These are phyloP conservation scores for Hoplodrina ambigua DNA, from an alignment of 2,888 invertebrate genomes.

Conservation along the genomic window DNA sequence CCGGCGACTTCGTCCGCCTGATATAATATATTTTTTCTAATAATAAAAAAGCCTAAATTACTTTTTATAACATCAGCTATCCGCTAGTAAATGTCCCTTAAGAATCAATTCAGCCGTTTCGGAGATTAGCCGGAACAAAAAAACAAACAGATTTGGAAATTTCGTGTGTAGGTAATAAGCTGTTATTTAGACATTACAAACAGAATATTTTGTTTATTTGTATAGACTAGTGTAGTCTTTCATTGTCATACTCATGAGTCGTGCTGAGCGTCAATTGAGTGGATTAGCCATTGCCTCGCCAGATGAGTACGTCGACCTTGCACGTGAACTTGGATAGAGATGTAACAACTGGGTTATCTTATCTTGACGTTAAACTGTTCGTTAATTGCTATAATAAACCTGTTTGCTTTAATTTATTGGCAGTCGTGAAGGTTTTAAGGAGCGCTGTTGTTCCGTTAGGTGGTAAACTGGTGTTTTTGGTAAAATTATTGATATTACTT, in stretches of 20 bases:
- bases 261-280: slow-evolving; percentile 50
- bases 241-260: slow-evolving; percentile 32
- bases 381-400: slow-evolving; percentile 55
- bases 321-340: slow-evolving; percentile 60
- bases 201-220: no score
- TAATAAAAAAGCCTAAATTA: no score
- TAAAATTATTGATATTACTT: no score
- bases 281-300: slow-evolving; percentile 36
- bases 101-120: background rate
- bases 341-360: slow-evolving; percentile 63
- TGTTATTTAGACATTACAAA: no score
- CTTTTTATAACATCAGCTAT: no score
- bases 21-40: no score
- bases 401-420: slow-evolving; percentile 53
- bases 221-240: background rate
- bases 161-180: no score
- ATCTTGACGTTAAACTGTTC: slow-evolving; percentile 56
- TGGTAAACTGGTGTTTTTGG: slow-evolving; percentile 5
- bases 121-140: background rate
- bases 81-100: no score
- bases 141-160: no score
- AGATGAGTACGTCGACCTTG: slow-evolving; percentile 61
- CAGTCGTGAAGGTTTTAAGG: slow-evolving; percentile 21
- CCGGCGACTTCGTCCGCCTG: no score
- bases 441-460: slow-evolving; percentile 29